phyloP scores from a whole-genome alignment of 2,888 invertebrate species.

The Macrosoma leucophasiata region DNA sequence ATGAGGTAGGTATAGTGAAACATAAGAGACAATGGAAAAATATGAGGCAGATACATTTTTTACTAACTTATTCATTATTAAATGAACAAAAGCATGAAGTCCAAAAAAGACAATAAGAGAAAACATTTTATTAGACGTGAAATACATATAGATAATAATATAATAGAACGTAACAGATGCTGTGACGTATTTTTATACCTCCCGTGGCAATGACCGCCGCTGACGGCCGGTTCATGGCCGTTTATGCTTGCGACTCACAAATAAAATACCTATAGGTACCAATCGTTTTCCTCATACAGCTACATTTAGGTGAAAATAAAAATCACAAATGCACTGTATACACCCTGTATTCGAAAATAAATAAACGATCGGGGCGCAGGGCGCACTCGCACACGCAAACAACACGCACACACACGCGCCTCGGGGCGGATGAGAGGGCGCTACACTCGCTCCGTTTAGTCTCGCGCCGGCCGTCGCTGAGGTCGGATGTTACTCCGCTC shows the following conservation, averaged over 20 bases:
- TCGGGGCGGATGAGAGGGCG: constrained; percentile 58
- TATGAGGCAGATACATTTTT: too few relatives aligned
- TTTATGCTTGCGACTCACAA: constrained; percentile 37
- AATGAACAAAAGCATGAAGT: too few relatives aligned
- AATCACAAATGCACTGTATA: constrained; percentile 30
- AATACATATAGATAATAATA: too few relatives aligned
- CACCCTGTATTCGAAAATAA: constrained; percentile 62
- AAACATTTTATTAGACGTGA: too few relatives aligned
- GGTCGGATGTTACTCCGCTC: constrained; percentile 59
- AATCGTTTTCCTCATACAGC: too few relatives aligned
- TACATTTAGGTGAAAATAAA: too few relatives aligned
- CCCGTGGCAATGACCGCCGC: constrained; percentile 69
- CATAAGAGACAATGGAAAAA: too few relatives aligned
- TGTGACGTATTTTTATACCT: constrained; percentile 65
- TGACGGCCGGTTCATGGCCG: constrained; percentile 65
- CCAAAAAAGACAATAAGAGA: too few relatives aligned
- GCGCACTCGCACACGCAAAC: constrained; percentile 43
- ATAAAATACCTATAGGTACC: too few relatives aligned
- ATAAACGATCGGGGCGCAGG: constrained; percentile 51
- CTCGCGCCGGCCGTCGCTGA: constrained; percentile 65
- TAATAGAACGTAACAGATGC: constrained; percentile 31
- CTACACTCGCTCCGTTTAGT: constrained; percentile 61
- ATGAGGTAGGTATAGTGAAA: too few relatives aligned
- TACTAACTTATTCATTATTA: too few relatives aligned
- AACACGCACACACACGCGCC: constrained; percentile 44